Evolutionary conservation across 2,797 vertebrate species (phyloP), one percentile per base, ranked within the genome.

Genomic region (Pseudomugil gertrudae): DNA sequence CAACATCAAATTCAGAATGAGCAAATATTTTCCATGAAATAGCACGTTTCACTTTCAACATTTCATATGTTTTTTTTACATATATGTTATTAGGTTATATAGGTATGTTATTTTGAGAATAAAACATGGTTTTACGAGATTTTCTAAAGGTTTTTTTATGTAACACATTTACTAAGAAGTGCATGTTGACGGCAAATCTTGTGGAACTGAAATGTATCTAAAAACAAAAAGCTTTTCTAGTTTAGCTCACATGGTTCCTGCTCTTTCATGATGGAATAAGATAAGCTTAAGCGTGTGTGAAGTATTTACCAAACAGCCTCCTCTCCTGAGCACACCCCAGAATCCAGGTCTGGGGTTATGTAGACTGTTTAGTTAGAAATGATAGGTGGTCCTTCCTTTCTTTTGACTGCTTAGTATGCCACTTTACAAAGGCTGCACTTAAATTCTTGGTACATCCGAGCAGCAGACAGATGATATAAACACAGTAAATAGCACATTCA

Each of bases 351-450:
- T 72, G 78, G 79, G 91, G 84, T 90, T 84, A 88, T 73, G 66
- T 71, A 85, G 74, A 89, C 79, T 91, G 90, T 93, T 93, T 93
- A 92, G 91, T 86, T 87, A 87, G 72, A 87, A 78, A 92, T 93
- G 92, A 94, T 90, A 93, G 90, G 91, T 93, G 85, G 85, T 69
- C 83, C 76, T 87, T 81, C 83, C 84, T 90, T 90, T 91, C 87
- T 83, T 86, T 85, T 61, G 78, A 58, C 81, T 51, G 85, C 76
- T 86, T 83, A 87, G 75, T 76, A 75, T 74, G 69, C 66, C 89
- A 87, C 90, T 91, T 90, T 84, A 90, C 84, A 84, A 89, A 91
- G 84, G 74, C 89, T 83, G 87, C 89, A 92, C 90, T 94, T 93
- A 91, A 89, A 92, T 89, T 84, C 90, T 79, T 51, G 65, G 81